These are phyloP conservation scores for Drosophila watanabei DNA, from an alignment of 1,140 invertebrate species.

Conservation along the genomic window DNA sequence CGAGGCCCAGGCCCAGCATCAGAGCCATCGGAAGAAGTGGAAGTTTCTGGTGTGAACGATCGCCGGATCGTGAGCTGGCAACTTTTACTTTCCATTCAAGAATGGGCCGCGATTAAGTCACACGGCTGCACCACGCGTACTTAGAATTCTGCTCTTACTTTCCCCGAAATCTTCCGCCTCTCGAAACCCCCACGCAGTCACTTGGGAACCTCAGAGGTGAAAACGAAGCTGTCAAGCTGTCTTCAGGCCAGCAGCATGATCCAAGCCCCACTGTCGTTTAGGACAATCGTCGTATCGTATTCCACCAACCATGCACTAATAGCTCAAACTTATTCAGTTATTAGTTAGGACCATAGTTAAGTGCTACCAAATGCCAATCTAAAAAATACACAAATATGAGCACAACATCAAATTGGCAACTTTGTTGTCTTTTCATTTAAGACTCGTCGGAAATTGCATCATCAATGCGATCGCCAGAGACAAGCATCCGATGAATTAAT, in stretches of 20 bases:
- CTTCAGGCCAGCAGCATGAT: slow-evolving; percentile 3
- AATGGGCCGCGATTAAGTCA: slow-evolving; percentile 73
- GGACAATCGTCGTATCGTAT: slow-evolving; percentile 36
- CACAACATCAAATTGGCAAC: slow-evolving; percentile 40
- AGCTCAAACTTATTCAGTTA: slow-evolving; percentile 35
- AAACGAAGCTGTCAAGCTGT: slow-evolving; percentile 44
- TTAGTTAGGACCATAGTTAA: slow-evolving; percentile 43
- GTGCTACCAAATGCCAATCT: slow-evolving; percentile 14
- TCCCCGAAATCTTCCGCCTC: slow-evolving; percentile 40
- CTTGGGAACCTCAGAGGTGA: slow-evolving; percentile 57
- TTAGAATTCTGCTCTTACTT: slow-evolving; percentile 68
- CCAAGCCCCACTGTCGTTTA: slow-evolving; percentile 6
- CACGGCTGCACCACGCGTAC: slow-evolving; percentile 24
- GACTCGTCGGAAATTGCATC: slow-evolving; percentile 57
- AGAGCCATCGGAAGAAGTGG: slow-evolving; percentile 12
- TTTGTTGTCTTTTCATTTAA: slow-evolving; percentile 8
- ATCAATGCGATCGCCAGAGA: slow-evolving; percentile 39
- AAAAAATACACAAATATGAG: slow-evolving; percentile 33
- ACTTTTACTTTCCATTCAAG: slow-evolving; percentile 81
- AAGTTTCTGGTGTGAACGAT: slow-evolving; percentile 44
- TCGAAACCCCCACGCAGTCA: slow-evolving; percentile 57
- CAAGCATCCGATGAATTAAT: slow-evolving; percentile 26
- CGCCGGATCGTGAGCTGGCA: slow-evolving; percentile 47
- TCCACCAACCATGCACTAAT: slow-evolving; percentile 37
- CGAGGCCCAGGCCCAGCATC: slow-evolving; percentile 11